Percentiles rank a stretch among this genome's conserved stretches.
These are phyloP conservation scores for Brienomyrus longianalis DNA, from an alignment of 2,113 vertebrate genomes.

Conservation along the genomic window DNA sequence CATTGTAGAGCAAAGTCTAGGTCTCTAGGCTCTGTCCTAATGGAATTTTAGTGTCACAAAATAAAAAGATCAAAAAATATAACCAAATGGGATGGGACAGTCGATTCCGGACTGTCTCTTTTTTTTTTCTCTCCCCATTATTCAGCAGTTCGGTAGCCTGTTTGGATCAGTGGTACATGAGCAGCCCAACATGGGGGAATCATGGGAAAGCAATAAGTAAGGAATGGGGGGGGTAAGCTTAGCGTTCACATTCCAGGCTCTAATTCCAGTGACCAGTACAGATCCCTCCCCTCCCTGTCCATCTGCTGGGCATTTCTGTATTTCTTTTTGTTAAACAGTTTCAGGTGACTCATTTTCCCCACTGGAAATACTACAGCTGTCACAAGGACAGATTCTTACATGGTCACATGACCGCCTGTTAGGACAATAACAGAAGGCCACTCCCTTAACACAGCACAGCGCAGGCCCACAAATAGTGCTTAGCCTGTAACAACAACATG, in stretches of 20 bases:
- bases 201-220: background rate
- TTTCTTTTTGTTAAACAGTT: background rate
- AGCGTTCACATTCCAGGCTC: background rate
- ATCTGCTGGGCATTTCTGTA: background rate
- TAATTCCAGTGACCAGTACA: background rate
- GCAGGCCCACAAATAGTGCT: constrained; percentile 8
- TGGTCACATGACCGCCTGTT: background rate
- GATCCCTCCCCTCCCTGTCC: background rate
- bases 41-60: background rate
- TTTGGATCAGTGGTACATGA: background rate
- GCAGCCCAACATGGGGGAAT: background rate
- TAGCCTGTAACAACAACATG: constrained; percentile 14
- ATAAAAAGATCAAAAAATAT: background rate
- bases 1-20: background rate
- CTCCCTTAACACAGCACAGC: background rate
- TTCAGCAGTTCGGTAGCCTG: background rate
- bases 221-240: background rate
- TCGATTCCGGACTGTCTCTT: background rate
- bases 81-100: background rate
- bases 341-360: background rate
- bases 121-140: background rate
- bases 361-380: background rate
- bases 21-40: background rate
- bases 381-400: constrained; percentile 10
- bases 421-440: constrained; percentile 1